A percentile compares a stretch with the other conserved stretches of the same genome.
phyloP scores from a whole-genome alignment of 2,113 vertebrate species.

The Calypte anna region DNA sequence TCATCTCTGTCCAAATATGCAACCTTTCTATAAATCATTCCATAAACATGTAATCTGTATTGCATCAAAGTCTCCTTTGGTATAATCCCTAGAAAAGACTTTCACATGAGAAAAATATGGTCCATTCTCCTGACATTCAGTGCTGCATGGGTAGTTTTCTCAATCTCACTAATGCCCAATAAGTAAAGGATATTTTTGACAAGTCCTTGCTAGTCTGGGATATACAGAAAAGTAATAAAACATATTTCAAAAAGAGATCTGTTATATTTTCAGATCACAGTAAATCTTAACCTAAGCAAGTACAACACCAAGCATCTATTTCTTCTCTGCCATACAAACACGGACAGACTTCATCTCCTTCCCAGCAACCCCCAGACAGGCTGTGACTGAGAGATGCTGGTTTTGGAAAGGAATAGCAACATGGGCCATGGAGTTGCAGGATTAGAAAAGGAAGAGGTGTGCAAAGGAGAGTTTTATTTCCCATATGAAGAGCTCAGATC shows the following conservation, averaged over 20 bases:
- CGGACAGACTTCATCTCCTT: neutral
- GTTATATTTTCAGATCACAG: conserved; percentile 46
- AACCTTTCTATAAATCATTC: conserved; percentile 28
- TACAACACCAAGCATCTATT: neutral
- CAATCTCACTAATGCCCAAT: conserved; percentile 47
- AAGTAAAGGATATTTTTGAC: conserved; percentile 56
- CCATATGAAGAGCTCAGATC: neutral
- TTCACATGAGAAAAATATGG: conserved; percentile 7
- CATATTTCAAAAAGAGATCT: conserved; percentile 32
- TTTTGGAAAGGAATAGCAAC: neutral
- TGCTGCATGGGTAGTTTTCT: conserved; percentile 31
- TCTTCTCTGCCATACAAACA: neutral
- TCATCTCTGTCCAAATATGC: neutral
- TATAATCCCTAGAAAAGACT: conserved; percentile 17
- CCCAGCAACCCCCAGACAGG: neutral
- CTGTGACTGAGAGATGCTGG: neutral
- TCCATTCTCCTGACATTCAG: neutral
- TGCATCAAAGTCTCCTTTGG: conserved; percentile 31
- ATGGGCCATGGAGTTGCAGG: neutral
- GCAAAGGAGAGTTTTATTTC: neutral
- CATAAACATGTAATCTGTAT: conserved; percentile 1
- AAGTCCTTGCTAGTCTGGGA: conserved; percentile 35
- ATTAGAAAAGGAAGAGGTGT: neutral
- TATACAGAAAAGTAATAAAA: conserved; percentile 53
- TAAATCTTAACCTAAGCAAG: conserved; percentile 35